phyloP scores from a whole-genome alignment of 2,797 vertebrate genomes.

The Pantherophis vulpinus region DNA sequence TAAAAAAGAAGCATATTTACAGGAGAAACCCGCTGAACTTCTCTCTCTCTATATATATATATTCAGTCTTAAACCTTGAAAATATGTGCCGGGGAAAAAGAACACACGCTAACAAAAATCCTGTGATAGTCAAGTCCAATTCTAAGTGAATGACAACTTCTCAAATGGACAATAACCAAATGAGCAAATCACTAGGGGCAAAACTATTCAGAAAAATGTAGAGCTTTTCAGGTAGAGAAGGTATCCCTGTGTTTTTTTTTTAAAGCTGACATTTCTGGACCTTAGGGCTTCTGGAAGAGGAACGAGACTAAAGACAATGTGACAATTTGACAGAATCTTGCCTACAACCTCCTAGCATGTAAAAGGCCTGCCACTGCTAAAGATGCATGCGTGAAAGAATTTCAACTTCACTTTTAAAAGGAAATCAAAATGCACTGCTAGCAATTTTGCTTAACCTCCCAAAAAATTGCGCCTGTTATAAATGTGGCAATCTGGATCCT shows the following conservation, averaged over 20 bases:
- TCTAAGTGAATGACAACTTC: not conserved
- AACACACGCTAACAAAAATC: not conserved
- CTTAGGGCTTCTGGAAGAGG: not conserved
- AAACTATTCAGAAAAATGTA: not conserved
- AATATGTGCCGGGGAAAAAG: not conserved
- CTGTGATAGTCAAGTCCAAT: not conserved
- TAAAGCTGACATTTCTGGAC: not conserved
- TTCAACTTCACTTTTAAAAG: not conserved
- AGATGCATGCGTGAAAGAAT: not conserved
- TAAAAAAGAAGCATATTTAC: not conserved
- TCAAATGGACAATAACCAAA: not conserved
- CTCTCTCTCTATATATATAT: not conserved
- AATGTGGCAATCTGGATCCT: rapidly evolving
- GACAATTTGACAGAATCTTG: not conserved
- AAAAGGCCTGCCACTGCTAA: not conserved
- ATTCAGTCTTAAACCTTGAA: not conserved
- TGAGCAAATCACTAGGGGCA: not conserved
- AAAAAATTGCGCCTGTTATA: not conserved
- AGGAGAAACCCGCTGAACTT: not conserved
- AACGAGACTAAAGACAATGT: not conserved
- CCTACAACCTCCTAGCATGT: not conserved
- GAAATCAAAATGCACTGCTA: not conserved
- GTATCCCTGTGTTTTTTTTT: not conserved
- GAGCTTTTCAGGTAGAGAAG: not conserved
- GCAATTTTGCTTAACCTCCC: not conserved